These are phyloP conservation scores for Eulimnadia texana DNA, from an alignment of 1,140 invertebrate species.

Conservation along the genomic window DNA sequence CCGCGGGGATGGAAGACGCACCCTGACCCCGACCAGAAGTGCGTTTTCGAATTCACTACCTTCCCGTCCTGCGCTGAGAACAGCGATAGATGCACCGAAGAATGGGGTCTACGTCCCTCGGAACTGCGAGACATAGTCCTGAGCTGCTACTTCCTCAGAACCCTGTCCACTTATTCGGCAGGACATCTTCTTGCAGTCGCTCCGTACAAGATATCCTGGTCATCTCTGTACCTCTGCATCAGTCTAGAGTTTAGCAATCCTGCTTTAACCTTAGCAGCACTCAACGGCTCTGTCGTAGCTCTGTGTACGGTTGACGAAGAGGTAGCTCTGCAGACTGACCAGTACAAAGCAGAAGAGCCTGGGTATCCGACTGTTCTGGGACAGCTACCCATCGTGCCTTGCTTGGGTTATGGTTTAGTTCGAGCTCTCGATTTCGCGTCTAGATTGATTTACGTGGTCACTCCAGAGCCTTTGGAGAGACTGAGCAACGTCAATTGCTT, in stretches of 20 bases:
- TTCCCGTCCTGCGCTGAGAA: slow-evolving; percentile 10
- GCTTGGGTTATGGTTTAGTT: slow-evolving; percentile 7
- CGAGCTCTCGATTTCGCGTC: background rate
- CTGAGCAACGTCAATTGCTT: slow-evolving; percentile 1
- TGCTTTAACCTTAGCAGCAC: slow-evolving; percentile 22
- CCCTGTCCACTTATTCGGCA: slow-evolving; percentile 1
- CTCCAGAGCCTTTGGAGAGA: slow-evolving; percentile 7
- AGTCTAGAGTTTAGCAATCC: slow-evolving; percentile 21
- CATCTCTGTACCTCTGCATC: slow-evolving; percentile 24
- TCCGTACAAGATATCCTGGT: slow-evolving; percentile 24
- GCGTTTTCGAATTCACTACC: background rate
- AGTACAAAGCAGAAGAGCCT: background rate
- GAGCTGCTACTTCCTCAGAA: slow-evolving; percentile 18
- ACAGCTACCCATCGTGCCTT: slow-evolving; percentile 1
- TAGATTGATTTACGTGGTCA: background rate
- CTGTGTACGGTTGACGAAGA: slow-evolving; percentile 24
- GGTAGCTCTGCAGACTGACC: background rate
- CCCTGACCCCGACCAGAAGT: background rate
- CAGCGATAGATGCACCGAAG: background rate
- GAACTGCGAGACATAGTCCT: slow-evolving; percentile 14
- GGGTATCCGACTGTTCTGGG: background rate
- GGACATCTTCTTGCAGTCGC: background rate
- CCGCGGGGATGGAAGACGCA: slow-evolving; percentile 5
- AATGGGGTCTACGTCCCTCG: slow-evolving; percentile 16
- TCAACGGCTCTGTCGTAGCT: slow-evolving; percentile 29